Evolutionary conservation across 2,113 vertebrate species (phyloP).

Genomic region (Serilophus lunatus): DNA sequence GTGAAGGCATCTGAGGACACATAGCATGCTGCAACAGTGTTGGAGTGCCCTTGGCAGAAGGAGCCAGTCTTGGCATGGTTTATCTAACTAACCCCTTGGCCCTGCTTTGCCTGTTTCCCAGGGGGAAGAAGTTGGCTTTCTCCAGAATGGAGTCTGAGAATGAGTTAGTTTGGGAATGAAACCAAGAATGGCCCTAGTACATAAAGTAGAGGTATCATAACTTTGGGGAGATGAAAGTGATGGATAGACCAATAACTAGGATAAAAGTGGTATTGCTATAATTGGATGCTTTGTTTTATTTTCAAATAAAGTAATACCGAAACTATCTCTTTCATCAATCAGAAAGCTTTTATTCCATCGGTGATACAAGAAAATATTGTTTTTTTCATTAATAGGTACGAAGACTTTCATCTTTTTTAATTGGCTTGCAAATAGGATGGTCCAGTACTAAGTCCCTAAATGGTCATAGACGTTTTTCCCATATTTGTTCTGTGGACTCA

Average conservation of each 20-base stretch:
- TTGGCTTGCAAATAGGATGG: neutral
- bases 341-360: neutral
- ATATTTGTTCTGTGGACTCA: neutral
- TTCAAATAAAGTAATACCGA: neutral
- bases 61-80: neutral
- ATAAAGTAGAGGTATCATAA: neutral
- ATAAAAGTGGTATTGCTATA: neutral
- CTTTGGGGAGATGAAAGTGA: neutral
- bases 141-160: neutral
- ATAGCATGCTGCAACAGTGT: neutral
- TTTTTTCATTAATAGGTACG: neutral
- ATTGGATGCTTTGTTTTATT: neutral
- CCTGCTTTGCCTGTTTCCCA: neutral
- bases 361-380: neutral
- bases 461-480: neutral
- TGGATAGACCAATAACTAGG: neutral
- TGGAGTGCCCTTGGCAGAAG: neutral
- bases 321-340: neutral
- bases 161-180: neutral
- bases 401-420: neutral
- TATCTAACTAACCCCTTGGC: neutral
- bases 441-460: neutral
- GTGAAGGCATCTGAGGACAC: constrained; percentile 28
- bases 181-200: neutral
- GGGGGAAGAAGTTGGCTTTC: neutral